Evolutionary conservation across 2,888 invertebrate genomes (phyloP), one percentile per base, ranked within the genome.

Genomic region (Tipula unca): DNA sequence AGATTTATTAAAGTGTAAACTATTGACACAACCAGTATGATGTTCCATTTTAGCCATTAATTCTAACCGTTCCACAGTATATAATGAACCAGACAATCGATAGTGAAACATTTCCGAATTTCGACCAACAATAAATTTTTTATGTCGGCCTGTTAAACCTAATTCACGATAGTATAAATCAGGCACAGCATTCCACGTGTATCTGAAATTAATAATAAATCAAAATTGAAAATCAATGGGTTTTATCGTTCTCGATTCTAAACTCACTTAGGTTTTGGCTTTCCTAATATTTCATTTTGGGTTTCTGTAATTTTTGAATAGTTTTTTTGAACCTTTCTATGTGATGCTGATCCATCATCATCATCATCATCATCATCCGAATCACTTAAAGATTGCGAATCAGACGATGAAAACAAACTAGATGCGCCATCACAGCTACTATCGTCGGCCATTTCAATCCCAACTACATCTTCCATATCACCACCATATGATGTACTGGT

Each of bases 21-120:
- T 95, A 92, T 98, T 98, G 2, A 98, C 98, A 92, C 98, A 98
- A 87, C 98, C 98, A 88, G 92, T 92, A 90, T 98, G 98, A 87
- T 94, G 94, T 87, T 94, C 93, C 88, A 98, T 92, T 88, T 94
- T 93, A 88, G 95, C 94, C 90, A 95, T 93, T 84, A 96, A 92
- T 89, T 96, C 94, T 89, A 98, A 92, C 87, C 96, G 94, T 90
- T 97, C 95, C 10, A 97, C 95, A 87, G 94, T 93, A 89, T 96
- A 95, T 29, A 97, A 92, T 1, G 97, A 97, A 1, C 96, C 95
- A 88, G 96, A 96, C 90, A 95, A 95, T 85, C 93, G 92, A 87
- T 93, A 92, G 87, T 94, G 93, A 89, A 96, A 96, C 29, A 88
- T 87, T 29, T 85, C 35, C 17, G 86, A 85, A 85, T 17, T 85